Evolutionary conservation across 2,113 vertebrate genomes (phyloP).

Genomic region (Bubo bubo): DNA sequence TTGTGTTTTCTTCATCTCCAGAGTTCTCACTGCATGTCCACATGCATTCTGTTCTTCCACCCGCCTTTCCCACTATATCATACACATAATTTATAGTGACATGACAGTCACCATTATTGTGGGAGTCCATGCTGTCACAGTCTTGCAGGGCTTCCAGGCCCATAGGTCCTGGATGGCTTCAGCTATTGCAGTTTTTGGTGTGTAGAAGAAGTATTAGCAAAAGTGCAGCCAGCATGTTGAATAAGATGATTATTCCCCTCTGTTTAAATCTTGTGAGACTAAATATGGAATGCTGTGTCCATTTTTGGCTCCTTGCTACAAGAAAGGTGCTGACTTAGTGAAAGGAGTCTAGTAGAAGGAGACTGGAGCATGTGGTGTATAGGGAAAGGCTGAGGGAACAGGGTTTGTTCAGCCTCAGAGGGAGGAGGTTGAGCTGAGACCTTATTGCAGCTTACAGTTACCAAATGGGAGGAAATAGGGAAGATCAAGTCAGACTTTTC

Average conservation of each 20-base stretch:
- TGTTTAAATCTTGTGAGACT: not conserved
- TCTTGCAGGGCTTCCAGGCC: not conserved
- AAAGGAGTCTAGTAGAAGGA: not conserved
- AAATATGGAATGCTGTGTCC: not conserved
- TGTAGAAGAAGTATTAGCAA: not conserved
- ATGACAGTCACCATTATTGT: not conserved
- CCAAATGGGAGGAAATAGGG: not conserved
- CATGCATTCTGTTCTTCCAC: not conserved
- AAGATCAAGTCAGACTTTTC: not conserved
- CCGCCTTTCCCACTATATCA: not conserved
- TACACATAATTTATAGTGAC: not conserved
- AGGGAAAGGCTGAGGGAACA: not conserved
- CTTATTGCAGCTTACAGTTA: not conserved
- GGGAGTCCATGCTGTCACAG: not conserved
- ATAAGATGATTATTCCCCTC: fast-evolving
- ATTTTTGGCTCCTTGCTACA: not conserved
- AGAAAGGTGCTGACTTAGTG: not conserved
- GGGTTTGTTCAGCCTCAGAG: not conserved
- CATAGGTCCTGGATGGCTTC: not conserved
- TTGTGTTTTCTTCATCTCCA: not conserved
- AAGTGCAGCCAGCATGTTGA: not conserved
- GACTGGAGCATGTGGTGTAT: fast-evolving
- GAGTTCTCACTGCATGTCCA: not conserved
- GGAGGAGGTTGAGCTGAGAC: not conserved
- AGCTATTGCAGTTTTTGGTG: not conserved